A percentile compares a stretch with the other conserved stretches of the same genome.
Evolutionary conservation across 2,113 vertebrate genomes (phyloP).

Genomic region (Halichoerus grypus): DNA sequence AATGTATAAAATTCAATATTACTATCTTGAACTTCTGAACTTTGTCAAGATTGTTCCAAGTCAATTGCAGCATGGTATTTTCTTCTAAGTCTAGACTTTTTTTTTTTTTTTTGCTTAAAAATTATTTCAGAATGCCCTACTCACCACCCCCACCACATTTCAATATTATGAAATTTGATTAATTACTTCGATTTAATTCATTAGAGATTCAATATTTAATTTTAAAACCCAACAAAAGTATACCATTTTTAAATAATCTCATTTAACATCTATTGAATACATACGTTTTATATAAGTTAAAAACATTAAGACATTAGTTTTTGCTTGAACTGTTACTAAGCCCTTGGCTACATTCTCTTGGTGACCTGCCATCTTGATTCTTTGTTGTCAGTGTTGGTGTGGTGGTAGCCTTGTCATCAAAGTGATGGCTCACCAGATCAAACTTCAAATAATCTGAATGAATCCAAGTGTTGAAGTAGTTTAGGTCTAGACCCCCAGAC

Average conservation of each 20-base stretch:
- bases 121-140: background rate
- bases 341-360: background rate
- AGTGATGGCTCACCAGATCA: background rate
- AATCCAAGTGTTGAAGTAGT: background rate
- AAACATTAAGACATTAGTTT: background rate
- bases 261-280: background rate
- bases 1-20: constrained; percentile 20
- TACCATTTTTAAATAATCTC: constrained; percentile 12
- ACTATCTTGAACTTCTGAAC: background rate
- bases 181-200: background rate
- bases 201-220: constrained; percentile 13
- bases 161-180: background rate
- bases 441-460: background rate
- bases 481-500: background rate
- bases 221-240: background rate
- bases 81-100: background rate
- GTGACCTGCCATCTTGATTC: background rate
- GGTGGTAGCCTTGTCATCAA: background rate
- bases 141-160: background rate
- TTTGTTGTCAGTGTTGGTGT: background rate
- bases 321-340: background rate
- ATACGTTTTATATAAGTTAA: background rate
- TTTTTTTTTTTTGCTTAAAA: background rate
- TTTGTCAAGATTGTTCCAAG: background rate
- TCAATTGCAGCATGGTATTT: background rate